Conservation (phyloP, 2,797 vertebrate genomes). For the Chromobotia macracanthus region DNA sequence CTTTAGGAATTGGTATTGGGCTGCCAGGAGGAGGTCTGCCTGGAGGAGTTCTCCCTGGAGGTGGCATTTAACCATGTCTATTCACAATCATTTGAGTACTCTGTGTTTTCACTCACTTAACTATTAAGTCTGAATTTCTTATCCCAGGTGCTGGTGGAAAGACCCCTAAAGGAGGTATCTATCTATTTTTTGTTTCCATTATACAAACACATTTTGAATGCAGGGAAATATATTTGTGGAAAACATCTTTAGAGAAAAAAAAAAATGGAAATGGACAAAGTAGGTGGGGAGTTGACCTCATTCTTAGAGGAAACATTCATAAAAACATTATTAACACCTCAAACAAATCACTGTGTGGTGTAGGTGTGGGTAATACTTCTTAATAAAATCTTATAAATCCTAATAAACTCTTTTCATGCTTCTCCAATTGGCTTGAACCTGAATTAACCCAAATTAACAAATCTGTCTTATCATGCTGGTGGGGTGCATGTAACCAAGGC, state of each 20-base stretch:
- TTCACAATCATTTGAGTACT: background rate
- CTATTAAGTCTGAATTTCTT: background rate
- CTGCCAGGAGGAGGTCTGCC: constrained; percentile 46
- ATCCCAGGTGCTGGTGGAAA: constrained; percentile 68
- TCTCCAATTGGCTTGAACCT: constrained; percentile 54
- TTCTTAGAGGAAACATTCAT: constrained; percentile 31
- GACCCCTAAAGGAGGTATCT: constrained; percentile 67
- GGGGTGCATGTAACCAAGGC: constrained; percentile 33
- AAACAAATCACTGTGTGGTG: constrained; percentile 46
- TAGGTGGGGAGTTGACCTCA: background rate
- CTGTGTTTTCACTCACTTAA: background rate
- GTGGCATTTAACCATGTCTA: background rate
- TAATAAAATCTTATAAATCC: too few species aligned
- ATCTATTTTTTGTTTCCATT: background rate
- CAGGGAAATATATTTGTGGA: background rate
- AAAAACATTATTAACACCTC: constrained; percentile 33
- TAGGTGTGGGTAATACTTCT: constrained; percentile 30
- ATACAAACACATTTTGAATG: background rate
- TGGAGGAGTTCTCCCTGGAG: constrained; percentile 27
- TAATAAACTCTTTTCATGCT: constrained; percentile 64
- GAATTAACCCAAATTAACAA: constrained; percentile 52
- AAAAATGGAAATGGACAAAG: constrained; percentile 7
- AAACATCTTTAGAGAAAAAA: constrained; percentile 1
- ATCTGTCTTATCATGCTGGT: constrained; percentile 29
- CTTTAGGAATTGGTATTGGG: constrained; percentile 55